Percentiles rank a stretch among this genome's conserved stretches.
phyloP scores from a whole-genome alignment of 1,140 invertebrate species.

The Tetragonula clypearis region DNA sequence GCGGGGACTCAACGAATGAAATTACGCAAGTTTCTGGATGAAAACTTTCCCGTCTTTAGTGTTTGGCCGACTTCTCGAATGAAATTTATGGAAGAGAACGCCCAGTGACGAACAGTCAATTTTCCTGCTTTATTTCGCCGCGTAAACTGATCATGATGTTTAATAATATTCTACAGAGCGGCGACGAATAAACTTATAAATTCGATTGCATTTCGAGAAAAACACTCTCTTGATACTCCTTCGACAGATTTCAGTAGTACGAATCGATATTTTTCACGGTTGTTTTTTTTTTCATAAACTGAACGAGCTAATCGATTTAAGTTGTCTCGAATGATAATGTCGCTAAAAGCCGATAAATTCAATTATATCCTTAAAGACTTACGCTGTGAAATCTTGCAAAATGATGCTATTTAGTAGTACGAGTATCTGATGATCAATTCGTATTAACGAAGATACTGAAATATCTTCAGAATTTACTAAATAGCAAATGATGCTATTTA shows the following conservation, averaged over 20 bases:
- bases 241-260: background rate
- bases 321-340: no score
- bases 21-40: slow-evolving; percentile 33
- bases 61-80: slow-evolving; percentile 27
- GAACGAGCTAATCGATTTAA: background rate
- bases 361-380: background rate
- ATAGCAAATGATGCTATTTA: no score
- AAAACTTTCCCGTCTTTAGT: background rate
- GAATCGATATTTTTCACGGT: background rate
- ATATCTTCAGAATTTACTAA: no score
- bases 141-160: slow-evolving; percentile 23
- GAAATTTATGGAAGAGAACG: slow-evolving; percentile 21
- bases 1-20: slow-evolving; percentile 32
- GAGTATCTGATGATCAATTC: background rate
- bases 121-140: slow-evolving; percentile 29
- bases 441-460: no score
- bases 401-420: background rate
- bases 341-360: background rate
- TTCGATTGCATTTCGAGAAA: background rate
- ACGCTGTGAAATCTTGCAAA: no score
- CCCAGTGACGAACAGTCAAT: background rate
- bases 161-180: background rate
- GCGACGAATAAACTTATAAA: background rate
- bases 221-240: background rate
- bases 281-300: background rate